phyloP scores from a whole-genome alignment of 1,140 invertebrate genomes.

The Drosophila subobscura region DNA sequence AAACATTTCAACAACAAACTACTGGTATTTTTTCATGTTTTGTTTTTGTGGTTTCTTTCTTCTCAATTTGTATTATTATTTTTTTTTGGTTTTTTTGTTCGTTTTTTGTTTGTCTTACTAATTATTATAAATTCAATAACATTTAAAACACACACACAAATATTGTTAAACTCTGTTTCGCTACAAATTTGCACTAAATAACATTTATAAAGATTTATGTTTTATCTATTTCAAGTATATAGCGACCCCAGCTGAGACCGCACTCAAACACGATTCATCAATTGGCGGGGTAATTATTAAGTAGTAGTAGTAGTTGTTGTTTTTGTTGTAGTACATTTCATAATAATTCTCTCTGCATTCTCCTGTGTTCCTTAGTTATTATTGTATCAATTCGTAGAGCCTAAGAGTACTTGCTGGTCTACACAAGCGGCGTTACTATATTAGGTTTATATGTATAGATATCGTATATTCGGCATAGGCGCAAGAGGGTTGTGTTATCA shows the following conservation, averaged over 20 bases:
- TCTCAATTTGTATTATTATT: conserved; percentile 20
- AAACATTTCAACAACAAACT: conserved; percentile 81
- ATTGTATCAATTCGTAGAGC: conserved; percentile 67
- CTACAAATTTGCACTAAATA: conserved; percentile 74
- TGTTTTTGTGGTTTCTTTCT: conserved; percentile 25
- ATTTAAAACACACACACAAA: conserved; percentile 79
- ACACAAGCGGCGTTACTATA: conserved; percentile 47
- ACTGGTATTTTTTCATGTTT: conserved; percentile 33
- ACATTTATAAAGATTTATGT: conserved; percentile 65
- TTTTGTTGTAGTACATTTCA: conserved; percentile 1
- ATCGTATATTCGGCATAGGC: no score
- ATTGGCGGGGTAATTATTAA: no score
- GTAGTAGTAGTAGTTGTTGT: neutral
- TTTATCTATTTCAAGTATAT: conserved; percentile 36
- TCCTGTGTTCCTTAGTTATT: conserved; percentile 42
- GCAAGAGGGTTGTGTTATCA: no score
- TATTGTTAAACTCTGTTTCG: conserved; percentile 62
- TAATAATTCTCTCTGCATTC: conserved; percentile 15
- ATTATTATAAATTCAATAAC: conserved; percentile 81
- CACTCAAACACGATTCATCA: conserved; percentile 1
- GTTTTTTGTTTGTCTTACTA: conserved; percentile 38
- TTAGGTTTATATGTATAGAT: no score
- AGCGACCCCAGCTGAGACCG: conserved; percentile 22
- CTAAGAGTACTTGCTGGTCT: conserved; percentile 33
- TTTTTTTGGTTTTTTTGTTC: conserved; percentile 23